Evolutionary conservation across 2,113 vertebrate species (phyloP).

Genomic region (Hemiprocne comata): DNA sequence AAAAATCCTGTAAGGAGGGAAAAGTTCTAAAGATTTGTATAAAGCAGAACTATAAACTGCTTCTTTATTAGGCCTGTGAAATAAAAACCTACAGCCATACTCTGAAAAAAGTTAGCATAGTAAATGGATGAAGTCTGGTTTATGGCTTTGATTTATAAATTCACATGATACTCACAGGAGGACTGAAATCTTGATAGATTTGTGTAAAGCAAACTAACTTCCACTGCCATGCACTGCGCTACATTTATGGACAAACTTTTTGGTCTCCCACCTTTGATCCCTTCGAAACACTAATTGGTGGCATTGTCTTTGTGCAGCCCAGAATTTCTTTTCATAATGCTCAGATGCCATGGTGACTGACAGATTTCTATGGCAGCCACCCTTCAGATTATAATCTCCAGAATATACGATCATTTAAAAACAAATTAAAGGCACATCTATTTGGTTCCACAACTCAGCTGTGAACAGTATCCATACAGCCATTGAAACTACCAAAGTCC

Average conservation of each 20-base stretch:
- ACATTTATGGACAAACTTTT: slow-evolving; percentile 66
- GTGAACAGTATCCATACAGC: slow-evolving; percentile 13
- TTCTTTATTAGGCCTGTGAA: background rate
- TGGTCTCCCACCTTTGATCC: slow-evolving; percentile 66
- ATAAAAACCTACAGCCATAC: background rate
- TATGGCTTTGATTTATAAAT: background rate
- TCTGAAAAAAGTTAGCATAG: background rate
- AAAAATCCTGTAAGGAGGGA: background rate
- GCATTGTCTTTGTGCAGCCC: slow-evolving; percentile 44
- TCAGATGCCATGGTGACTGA: slow-evolving; percentile 49
- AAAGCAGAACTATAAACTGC: slow-evolving; percentile 4
- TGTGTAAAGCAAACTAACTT: slow-evolving; percentile 41
- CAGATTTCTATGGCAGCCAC: slow-evolving; percentile 52
- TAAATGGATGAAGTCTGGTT: background rate
- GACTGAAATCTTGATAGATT: slow-evolving; percentile 6
- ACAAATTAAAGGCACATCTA: slow-evolving; percentile 23
- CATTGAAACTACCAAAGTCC: background rate
- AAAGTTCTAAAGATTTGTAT: background rate
- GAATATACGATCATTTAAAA: slow-evolving; percentile 36
- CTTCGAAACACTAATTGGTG: slow-evolving; percentile 33
- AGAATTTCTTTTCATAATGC: slow-evolving; percentile 41
- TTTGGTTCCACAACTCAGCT: slow-evolving; percentile 38
- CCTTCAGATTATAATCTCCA: slow-evolving; percentile 40
- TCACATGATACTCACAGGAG: background rate
- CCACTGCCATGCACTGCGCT: slow-evolving; percentile 46